Conservation (phyloP, 2,888 invertebrate genomes). For the Ectemnius lituratus region DNA sequence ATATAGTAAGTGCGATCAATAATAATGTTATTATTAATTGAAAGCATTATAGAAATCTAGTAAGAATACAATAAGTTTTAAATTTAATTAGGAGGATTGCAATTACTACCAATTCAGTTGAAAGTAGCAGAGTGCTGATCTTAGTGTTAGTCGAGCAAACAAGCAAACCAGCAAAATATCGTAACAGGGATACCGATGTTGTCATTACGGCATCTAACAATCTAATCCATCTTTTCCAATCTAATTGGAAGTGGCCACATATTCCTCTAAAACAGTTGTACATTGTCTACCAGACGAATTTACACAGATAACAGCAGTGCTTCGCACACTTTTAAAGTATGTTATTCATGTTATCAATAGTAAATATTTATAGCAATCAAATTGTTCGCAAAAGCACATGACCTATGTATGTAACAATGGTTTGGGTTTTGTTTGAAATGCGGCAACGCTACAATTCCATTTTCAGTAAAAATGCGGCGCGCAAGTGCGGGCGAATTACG, state of each 20-base stretch:
- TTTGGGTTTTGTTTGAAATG: not conserved
- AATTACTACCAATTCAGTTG: too few relatives aligned
- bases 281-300: slow-evolving; percentile 6
- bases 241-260: not conserved
- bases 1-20: too few relatives aligned
- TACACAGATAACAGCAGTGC: slow-evolving; percentile 34
- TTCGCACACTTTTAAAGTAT: too few relatives aligned
- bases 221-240: not conserved
- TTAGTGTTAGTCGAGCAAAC: slow-evolving; percentile 34
- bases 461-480: not conserved
- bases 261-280: too few relatives aligned
- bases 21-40: too few relatives aligned
- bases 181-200: not conserved
- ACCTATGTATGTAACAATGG: slow-evolving; percentile 32
- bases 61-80: too few relatives aligned
- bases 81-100: too few relatives aligned
- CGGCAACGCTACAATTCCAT: slow-evolving; percentile 2
- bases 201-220: slow-evolving; percentile 3
- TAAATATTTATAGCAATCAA: too few relatives aligned
- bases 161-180: slow-evolving; percentile 36
- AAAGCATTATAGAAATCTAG: too few relatives aligned
- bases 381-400: not conserved
- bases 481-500: not conserved
- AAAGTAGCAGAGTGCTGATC: not conserved
- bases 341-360: too few relatives aligned